Evolutionary conservation across 2,113 vertebrate genomes (phyloP).

Genomic region (Craseonycteris thonglongyai): DNA sequence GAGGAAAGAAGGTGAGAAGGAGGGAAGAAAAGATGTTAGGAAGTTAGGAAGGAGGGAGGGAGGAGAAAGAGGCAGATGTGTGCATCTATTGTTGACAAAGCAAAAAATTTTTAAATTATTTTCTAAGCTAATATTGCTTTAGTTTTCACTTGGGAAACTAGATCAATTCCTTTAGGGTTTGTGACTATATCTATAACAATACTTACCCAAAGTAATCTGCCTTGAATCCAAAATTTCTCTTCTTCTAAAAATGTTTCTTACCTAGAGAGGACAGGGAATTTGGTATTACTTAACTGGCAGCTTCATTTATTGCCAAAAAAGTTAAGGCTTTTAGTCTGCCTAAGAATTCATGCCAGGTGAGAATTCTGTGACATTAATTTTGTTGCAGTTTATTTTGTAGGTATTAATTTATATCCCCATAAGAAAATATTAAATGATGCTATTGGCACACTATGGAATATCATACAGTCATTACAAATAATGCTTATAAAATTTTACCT

Average conservation of each 20-base stretch:
- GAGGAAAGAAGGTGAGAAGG: too few species aligned
- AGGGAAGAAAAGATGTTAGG: neutral
- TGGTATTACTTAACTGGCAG: neutral
- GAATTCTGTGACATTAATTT: neutral
- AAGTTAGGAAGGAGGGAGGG: neutral
- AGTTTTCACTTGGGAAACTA: neutral
- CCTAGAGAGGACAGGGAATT: neutral
- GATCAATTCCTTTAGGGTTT: neutral
- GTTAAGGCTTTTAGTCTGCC: neutral
- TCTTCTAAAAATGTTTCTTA: neutral
- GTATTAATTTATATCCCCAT: neutral
- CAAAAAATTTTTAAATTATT: neutral
- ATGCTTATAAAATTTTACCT: slow-evolving; percentile 6
- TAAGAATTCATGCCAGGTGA: neutral
- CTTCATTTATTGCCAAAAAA: neutral
- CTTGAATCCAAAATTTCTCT: neutral
- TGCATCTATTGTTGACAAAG: neutral
- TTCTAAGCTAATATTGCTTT: neutral
- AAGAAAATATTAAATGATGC: neutral
- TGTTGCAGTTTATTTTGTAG: slow-evolving; percentile 13
- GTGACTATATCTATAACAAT: neutral
- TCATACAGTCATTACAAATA: neutral
- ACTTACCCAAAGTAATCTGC: neutral
- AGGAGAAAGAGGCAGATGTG: neutral
- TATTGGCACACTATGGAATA: neutral